These are phyloP conservation scores for Forbesichthys papilliferus DNA, from an alignment of 2,113 vertebrate genomes.

Conservation along the genomic window DNA sequence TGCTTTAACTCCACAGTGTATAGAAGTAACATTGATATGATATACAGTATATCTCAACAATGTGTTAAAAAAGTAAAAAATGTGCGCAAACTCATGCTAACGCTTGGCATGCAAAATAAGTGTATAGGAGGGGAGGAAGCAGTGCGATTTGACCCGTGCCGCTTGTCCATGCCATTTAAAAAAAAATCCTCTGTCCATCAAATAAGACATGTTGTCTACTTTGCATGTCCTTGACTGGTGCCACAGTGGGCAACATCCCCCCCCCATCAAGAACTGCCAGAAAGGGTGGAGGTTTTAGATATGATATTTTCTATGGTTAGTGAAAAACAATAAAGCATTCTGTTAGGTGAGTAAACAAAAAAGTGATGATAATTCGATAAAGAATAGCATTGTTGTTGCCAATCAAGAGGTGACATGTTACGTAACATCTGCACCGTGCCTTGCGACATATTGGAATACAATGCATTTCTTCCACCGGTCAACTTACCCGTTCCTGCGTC, in stretches of 20 bases:
- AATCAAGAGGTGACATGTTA: not conserved
- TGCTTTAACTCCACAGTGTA: constrained; percentile 2
- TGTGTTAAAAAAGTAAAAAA: not conserved
- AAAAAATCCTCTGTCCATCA: not conserved
- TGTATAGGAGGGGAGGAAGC: not conserved
- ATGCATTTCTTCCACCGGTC: no score
- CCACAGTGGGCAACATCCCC: constrained; percentile 1
- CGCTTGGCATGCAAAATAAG: constrained; percentile 11
- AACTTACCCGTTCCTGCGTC: constrained; percentile 93
- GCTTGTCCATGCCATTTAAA: not conserved
- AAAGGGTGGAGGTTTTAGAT: not conserved
- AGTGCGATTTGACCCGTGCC: not conserved
- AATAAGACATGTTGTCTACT: not conserved
- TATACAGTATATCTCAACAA: not conserved
- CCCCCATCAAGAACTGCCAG: constrained; percentile 2
- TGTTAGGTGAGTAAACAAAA: not conserved
- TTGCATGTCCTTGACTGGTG: not conserved
- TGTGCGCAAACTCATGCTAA: not conserved
- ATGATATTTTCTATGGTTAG: constrained; percentile 4
- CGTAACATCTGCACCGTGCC: no score
- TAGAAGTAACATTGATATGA: not conserved
- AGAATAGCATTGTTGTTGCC: not conserved
- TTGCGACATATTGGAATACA: no score
- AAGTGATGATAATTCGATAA: not conserved
- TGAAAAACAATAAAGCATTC: constrained; percentile 14